phyloP scores from a whole-genome alignment of 2,888 invertebrate genomes.

The Epinotia nisella region DNA sequence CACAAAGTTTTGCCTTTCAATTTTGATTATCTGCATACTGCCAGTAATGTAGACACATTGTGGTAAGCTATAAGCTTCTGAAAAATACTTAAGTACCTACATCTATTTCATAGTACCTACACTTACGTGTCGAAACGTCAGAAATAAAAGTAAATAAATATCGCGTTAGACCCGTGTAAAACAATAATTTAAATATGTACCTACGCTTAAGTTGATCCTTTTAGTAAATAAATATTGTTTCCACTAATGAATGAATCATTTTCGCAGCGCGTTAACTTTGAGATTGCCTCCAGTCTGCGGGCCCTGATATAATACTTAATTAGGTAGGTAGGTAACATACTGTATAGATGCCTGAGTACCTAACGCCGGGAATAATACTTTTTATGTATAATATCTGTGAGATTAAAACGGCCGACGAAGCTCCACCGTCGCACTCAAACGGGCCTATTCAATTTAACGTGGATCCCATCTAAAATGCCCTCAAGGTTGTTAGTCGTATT shows the following conservation, averaged over 20 bases:
- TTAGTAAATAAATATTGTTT: conserved; percentile 44
- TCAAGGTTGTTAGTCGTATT: conserved; percentile 47
- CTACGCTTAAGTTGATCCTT: conserved; percentile 37
- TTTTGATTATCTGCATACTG: conserved; percentile 2
- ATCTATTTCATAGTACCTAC: not conserved
- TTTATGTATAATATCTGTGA: conserved; percentile 24
- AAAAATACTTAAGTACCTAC: not conserved
- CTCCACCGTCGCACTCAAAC: conserved; percentile 9
- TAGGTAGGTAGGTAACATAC: conserved; percentile 45
- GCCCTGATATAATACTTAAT: conserved; percentile 46
- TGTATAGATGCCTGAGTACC: conserved; percentile 8
- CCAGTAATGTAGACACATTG: not conserved
- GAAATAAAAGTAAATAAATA: no score
- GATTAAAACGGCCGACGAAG: conserved; percentile 30
- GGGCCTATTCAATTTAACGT: conserved; percentile 48
- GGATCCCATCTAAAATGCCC: conserved; percentile 51
- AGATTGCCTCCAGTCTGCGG: conserved; percentile 45
- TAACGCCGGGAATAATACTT: conserved; percentile 24
- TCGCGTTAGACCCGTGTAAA: no score
- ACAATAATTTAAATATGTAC: no score
- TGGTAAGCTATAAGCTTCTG: not conserved
- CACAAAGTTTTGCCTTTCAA: conserved; percentile 18
- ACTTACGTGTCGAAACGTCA: no score
- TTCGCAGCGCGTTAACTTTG: conserved; percentile 49
- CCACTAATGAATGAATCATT: conserved; percentile 49